Conservation (phyloP, 2,797 vertebrate genomes). For the Hypotaenidia philippensis region DNA sequence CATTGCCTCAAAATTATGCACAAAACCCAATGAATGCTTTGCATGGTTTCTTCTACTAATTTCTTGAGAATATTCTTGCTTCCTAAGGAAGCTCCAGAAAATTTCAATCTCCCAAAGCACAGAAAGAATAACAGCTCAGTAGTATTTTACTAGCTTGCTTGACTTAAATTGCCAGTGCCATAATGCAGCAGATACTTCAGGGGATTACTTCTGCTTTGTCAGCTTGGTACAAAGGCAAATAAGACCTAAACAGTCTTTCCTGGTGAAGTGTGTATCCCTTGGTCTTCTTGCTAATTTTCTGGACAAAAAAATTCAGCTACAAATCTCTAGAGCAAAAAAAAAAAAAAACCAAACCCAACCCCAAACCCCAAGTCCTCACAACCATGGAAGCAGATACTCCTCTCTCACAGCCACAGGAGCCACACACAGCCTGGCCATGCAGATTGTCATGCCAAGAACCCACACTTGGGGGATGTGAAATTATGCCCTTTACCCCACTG, state of each 20-base stretch:
- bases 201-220: neutral
- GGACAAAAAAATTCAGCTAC: neutral
- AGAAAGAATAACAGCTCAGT: neutral
- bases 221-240: neutral
- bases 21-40: neutral
- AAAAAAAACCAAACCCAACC: fast-evolving
- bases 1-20: neutral
- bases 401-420: neutral
- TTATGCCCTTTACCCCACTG: neutral
- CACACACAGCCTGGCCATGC: neutral
- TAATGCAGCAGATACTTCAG: neutral
- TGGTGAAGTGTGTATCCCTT: neutral
- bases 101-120: neutral
- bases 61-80: neutral
- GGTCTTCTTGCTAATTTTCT: neutral
- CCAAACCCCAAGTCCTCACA: fast-evolving
- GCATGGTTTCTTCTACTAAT: neutral
- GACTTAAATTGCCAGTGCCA: neutral
- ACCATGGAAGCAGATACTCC: neutral
- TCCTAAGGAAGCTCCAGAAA: neutral
- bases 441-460: neutral
- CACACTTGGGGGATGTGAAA: neutral
- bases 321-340: neutral
- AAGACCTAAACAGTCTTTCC: neutral
- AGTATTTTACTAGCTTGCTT: neutral